These are phyloP conservation scores for Atractosteus spatula DNA, from an alignment of 2,113 vertebrate genomes.

Conservation along the genomic window DNA sequence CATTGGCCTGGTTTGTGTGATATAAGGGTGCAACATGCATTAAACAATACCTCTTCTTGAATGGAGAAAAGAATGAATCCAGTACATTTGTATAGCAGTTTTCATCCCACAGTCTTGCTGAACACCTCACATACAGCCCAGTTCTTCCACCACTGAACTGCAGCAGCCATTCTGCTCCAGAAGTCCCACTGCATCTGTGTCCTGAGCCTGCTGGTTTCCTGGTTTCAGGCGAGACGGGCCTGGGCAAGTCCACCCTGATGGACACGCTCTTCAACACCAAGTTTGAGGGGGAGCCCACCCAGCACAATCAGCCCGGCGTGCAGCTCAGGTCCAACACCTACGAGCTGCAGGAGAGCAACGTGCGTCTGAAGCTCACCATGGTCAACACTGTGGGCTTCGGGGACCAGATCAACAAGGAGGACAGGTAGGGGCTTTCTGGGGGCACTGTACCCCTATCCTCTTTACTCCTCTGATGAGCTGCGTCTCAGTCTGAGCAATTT, in stretches of 20 bases:
- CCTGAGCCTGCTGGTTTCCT: slow-evolving; percentile 14
- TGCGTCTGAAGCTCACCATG: slow-evolving; percentile 88
- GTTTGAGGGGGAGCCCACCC: slow-evolving; percentile 87
- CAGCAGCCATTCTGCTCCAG: too few species aligned
- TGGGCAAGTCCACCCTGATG: slow-evolving; percentile 96
- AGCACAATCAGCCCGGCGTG: slow-evolving; percentile 89
- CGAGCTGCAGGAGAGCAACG: slow-evolving; percentile 92
- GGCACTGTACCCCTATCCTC: too few species aligned
- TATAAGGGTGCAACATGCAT: too few species aligned
- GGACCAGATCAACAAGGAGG: slow-evolving; percentile 96
- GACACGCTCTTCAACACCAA: slow-evolving; percentile 98
- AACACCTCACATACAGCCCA: too few species aligned
- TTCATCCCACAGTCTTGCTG: too few species aligned
- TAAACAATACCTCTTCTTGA: too few species aligned
- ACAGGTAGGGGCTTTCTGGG: slow-evolving; percentile 70
- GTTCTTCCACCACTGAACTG: too few species aligned
- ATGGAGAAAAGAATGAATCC: too few species aligned
- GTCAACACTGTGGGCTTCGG: slow-evolving; percentile 93
- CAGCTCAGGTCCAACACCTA: slow-evolving; percentile 91
- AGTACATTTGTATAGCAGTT: too few species aligned
- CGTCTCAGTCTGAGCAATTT: too few species aligned
- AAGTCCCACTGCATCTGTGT: not conserved
- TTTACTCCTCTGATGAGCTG: too few species aligned
- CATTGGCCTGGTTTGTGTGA: too few species aligned
- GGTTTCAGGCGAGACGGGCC: slow-evolving; percentile 86